These are phyloP conservation scores for Martes martes DNA, from an alignment of 2,113 vertebrate species.

Conservation along the genomic window DNA sequence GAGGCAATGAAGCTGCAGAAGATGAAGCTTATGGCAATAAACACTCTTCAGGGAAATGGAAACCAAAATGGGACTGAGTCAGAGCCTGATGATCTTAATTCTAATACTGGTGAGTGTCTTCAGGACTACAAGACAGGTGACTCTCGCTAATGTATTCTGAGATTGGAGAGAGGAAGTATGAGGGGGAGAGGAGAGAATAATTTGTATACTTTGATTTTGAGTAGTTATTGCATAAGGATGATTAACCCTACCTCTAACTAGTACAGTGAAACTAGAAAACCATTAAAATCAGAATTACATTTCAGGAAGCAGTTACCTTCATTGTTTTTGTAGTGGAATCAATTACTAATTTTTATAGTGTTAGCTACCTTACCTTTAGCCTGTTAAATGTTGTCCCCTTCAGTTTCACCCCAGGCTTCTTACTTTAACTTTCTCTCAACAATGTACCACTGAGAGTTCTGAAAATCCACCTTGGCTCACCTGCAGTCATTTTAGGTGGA, in stretches of 20 bases:
- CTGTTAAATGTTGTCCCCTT: background rate
- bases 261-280: background rate
- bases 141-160: background rate
- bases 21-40: conserved; percentile 93
- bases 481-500: background rate
- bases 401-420: background rate
- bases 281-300: background rate
- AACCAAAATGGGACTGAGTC: conserved; percentile 89
- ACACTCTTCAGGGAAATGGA: conserved; percentile 88
- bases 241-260: background rate
- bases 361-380: background rate
- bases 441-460: background rate
- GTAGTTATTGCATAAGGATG: background rate
- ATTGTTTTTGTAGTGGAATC: background rate
- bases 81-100: conserved; percentile 90
- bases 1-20: conserved; percentile 95
- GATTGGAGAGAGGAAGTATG: background rate
- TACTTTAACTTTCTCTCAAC: background rate
- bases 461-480: background rate
- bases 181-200: background rate
- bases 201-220: background rate
- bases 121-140: background rate
- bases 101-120: conserved; percentile 85
- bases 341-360: background rate
- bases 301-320: background rate